Evolutionary conservation across 2,888 invertebrate species (phyloP).

Genomic region (Drosophila kokeensis): DNA sequence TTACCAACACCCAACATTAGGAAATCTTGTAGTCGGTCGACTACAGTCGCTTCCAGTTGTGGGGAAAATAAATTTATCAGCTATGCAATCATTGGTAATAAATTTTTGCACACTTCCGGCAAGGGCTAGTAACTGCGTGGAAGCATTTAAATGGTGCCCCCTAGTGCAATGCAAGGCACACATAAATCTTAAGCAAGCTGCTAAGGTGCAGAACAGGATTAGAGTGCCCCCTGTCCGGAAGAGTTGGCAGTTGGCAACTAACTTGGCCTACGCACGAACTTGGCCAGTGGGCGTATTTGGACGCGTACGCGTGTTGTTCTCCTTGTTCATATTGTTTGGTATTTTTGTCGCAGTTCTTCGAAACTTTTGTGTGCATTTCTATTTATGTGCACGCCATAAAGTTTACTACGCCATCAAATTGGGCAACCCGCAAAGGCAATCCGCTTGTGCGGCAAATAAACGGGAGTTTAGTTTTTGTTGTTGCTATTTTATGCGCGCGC

Average conservation of each 20-base stretch:
- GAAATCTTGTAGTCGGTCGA: constrained; percentile 15
- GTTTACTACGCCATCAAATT: constrained; percentile 71
- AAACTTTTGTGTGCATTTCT: constrained; percentile 70
- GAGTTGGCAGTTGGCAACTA: constrained; percentile 26
- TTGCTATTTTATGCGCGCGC: constrained; percentile 49
- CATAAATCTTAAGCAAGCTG: constrained; percentile 67
- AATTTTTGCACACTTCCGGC: constrained; percentile 57
- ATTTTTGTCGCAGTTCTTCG: constrained; percentile 36
- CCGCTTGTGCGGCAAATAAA: constrained; percentile 42
- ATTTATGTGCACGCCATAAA: constrained; percentile 75
- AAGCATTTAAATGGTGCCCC: constrained; percentile 70
- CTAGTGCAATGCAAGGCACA: constrained; percentile 69
- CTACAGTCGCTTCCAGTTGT: constrained; percentile 32
- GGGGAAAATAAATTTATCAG: constrained; percentile 74
- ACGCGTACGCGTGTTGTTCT: constrained; percentile 49
- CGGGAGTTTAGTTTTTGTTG: constrained; percentile 36
- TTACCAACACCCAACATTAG: constrained; percentile 45
- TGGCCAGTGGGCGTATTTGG: constrained; percentile 22
- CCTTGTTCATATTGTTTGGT: constrained; percentile 14
- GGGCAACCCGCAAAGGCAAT: constrained; percentile 36
- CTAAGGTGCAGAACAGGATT: constrained; percentile 61
- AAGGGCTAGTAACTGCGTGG: constrained; percentile 1
- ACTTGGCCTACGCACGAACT: constrained; percentile 41
- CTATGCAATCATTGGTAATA: constrained; percentile 72
- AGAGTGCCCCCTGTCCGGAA: constrained; percentile 38